These are phyloP conservation scores for Alsophila aescularia DNA, from an alignment of 2,888 invertebrate species.

Conservation along the genomic window DNA sequence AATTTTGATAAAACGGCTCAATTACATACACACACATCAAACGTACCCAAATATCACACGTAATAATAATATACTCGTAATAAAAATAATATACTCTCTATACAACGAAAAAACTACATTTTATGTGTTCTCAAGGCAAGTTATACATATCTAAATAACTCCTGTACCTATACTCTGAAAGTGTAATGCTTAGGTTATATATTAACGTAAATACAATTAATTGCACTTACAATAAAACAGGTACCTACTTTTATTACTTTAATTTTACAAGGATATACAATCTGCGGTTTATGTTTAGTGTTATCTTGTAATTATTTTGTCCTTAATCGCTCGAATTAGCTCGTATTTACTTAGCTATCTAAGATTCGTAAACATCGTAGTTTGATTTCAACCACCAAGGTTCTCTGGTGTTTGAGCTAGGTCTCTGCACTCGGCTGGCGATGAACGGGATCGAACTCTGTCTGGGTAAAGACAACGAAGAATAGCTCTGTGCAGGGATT, in stretches of 20 bases:
- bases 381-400: conserved; percentile 57
- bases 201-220: too few relatives aligned
- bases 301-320: conserved; percentile 17
- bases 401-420: conserved; percentile 33
- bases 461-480: conserved; percentile 44
- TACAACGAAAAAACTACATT: too few relatives aligned
- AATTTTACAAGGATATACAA: too few relatives aligned
- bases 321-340: conserved; percentile 23
- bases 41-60: too few relatives aligned
- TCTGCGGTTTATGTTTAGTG: background rate
- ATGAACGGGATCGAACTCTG: conserved; percentile 44
- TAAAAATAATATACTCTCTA: too few relatives aligned
- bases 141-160: conserved; percentile 13
- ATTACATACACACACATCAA: too few relatives aligned
- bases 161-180: conserved; percentile 6
- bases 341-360: conserved; percentile 24
- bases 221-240: too few relatives aligned
- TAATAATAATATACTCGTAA: too few relatives aligned
- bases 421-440: conserved; percentile 24
- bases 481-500: conserved; percentile 45
- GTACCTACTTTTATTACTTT: too few relatives aligned
- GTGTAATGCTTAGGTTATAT: background rate
- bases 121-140: background rate
- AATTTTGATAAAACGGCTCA: too few relatives aligned
- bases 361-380: conserved; percentile 56